Conservation (phyloP, 2,888 invertebrate genomes). For the Drosophila merina region DNA sequence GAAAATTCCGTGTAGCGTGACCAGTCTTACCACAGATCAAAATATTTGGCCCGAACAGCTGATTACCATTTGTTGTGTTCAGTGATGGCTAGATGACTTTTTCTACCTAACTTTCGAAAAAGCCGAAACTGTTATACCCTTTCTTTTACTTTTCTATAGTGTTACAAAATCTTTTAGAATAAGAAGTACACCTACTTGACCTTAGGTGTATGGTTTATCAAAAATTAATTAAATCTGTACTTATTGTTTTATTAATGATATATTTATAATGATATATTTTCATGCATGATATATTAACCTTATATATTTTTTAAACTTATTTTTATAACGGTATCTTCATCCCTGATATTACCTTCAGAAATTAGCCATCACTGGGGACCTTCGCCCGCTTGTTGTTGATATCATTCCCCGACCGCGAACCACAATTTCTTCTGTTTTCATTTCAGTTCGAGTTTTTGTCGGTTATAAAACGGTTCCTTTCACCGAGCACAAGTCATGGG, state of each 20-base stretch:
- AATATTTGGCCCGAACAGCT: constrained; percentile 12
- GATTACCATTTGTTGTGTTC: constrained; percentile 24
- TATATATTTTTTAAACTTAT: too few species aligned
- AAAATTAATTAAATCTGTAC: too few species aligned
- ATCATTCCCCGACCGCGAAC: constrained; percentile 21
- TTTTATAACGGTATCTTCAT: not conserved
- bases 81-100: constrained; percentile 1
- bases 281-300: too few species aligned
- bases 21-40: not conserved
- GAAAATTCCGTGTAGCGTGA: not conserved
- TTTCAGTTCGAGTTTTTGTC: constrained; percentile 32
- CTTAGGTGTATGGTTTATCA: too few species aligned
- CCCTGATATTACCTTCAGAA: not conserved
- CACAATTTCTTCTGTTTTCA: constrained; percentile 18
- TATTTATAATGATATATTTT: too few species aligned
- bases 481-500: constrained; percentile 47
- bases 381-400: constrained; percentile 22
- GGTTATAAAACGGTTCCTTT: constrained; percentile 24
- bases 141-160: not conserved
- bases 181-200: not conserved
- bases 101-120: not conserved
- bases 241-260: too few species aligned
- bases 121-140: not conserved
- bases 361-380: constrained; percentile 8
- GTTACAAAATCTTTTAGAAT: not conserved